A percentile compares a stretch with the other conserved stretches of the same genome.
These are phyloP conservation scores for Ascidia mentula DNA, from an alignment of 23 tunicate species.

Conservation along the genomic window DNA sequence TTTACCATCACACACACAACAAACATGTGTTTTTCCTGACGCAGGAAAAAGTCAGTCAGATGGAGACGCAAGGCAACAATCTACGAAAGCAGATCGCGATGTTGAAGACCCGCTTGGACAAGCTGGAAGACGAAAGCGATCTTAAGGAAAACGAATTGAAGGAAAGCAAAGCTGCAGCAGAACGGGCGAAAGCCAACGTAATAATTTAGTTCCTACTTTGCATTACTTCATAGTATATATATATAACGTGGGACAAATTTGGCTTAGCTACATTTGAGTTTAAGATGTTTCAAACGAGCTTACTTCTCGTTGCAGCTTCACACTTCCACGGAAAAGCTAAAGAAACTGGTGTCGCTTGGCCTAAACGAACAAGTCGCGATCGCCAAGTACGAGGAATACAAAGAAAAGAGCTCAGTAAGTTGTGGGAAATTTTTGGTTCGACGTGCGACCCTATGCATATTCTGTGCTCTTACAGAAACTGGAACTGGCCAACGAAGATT, in stretches of 20 bases:
- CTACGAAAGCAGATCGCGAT: constrained; percentile 60
- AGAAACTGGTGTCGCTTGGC: constrained; percentile 52
- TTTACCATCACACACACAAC: too few species aligned
- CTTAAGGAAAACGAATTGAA: constrained; percentile 18
- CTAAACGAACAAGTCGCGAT: constrained; percentile 49
- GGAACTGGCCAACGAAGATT: constrained; percentile 13
- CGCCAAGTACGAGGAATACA: constrained; percentile 40
- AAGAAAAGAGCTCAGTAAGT: constrained; percentile 26
- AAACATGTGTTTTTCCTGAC: background rate
- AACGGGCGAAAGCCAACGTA: constrained; percentile 50
- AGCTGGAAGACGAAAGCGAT: constrained; percentile 49
- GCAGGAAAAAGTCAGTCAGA: constrained; percentile 42
- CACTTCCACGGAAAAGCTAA: constrained; percentile 57
- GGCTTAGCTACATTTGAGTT: too few species aligned
- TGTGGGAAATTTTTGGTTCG: background rate
- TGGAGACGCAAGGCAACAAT: constrained; percentile 27
- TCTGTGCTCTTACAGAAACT: constrained; percentile 7
- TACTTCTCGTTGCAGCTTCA: constrained; percentile 25
- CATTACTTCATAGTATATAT: too few species aligned
- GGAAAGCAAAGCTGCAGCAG: constrained; percentile 28
- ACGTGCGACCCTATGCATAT: background rate
- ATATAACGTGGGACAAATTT: too few species aligned
- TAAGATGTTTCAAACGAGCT: too few species aligned
- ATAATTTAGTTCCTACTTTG: too few species aligned
- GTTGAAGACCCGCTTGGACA: constrained; percentile 64